Evolutionary conservation across 2,113 vertebrate species (phyloP).

Genomic region (Baryphthengus martii): DNA sequence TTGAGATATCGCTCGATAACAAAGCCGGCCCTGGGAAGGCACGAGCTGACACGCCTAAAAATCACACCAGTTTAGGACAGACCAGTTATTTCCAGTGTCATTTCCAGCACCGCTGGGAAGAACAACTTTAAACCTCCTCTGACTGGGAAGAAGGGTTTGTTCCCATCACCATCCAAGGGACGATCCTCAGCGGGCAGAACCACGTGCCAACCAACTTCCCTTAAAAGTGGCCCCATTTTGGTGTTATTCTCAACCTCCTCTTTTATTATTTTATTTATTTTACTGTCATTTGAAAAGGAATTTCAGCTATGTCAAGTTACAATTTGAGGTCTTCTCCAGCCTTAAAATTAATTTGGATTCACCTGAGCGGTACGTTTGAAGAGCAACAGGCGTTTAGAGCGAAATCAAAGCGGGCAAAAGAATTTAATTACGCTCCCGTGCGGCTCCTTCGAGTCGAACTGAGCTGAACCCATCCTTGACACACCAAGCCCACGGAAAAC

Average conservation of each 20-base stretch:
- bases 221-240: background rate
- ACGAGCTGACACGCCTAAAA: background rate
- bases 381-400: background rate
- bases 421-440: background rate
- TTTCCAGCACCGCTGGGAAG: background rate
- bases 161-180: background rate
- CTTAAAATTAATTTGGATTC: background rate
- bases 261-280: too few species aligned
- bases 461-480: background rate
- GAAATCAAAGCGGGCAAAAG: background rate
- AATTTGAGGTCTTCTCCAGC: background rate
- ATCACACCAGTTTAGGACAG: background rate
- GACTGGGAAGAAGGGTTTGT: background rate
- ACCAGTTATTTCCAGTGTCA: too few species aligned
- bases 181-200: accelerated
- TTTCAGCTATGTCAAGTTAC: background rate
- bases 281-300: background rate
- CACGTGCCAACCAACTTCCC: background rate
- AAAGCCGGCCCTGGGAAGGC: background rate
- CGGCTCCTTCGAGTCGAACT: background rate
- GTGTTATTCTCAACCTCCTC: too few species aligned
- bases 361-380: background rate
- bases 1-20: background rate
- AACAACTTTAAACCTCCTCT: background rate
- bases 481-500: background rate